Percentiles rank a stretch among this genome's conserved stretches.
phyloP scores from a whole-genome alignment of 2,797 vertebrate genomes.

The Takifugu rubripes region DNA sequence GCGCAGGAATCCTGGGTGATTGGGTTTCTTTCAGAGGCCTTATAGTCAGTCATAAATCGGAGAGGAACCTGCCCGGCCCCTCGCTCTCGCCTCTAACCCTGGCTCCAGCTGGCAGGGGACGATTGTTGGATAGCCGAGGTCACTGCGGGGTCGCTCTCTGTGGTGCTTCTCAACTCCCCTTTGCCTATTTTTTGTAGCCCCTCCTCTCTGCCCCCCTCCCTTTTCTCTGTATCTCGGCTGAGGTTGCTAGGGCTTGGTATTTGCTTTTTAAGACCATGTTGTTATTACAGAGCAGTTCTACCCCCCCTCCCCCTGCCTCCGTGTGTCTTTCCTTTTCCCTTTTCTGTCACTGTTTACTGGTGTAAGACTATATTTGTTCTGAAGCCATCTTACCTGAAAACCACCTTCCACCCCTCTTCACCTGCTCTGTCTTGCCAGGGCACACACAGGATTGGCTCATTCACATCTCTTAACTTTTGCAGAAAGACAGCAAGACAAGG shows the following conservation, averaged over 20 bases:
- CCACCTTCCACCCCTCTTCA: slow-evolving; percentile 33
- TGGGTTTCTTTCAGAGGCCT: slow-evolving; percentile 83
- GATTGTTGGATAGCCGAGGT: slow-evolving; percentile 80
- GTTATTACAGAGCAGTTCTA: slow-evolving; percentile 82
- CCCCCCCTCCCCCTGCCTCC: slow-evolving; percentile 65
- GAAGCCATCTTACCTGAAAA: slow-evolving; percentile 53
- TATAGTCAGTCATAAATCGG: slow-evolving; percentile 80
- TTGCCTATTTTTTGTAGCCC: slow-evolving; percentile 59
- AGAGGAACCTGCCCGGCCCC: slow-evolving; percentile 74
- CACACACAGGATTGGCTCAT: slow-evolving; percentile 54
- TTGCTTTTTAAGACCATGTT: slow-evolving; percentile 80
- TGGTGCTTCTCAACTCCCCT: slow-evolving; percentile 75
- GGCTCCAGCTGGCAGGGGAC: slow-evolving; percentile 81
- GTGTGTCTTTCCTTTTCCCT: slow-evolving; percentile 36
- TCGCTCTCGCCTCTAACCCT: slow-evolving; percentile 74
- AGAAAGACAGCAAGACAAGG: slow-evolving; percentile 23
- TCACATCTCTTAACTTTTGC: slow-evolving; percentile 57
- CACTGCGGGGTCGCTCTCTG: slow-evolving; percentile 78
- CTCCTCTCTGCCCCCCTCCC: slow-evolving; percentile 42
- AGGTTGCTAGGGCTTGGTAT: slow-evolving; percentile 88
- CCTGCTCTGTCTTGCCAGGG: slow-evolving; percentile 42
- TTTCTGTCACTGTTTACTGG: slow-evolving; percentile 64
- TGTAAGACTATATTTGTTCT: slow-evolving; percentile 57
- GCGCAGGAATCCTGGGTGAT: slow-evolving; percentile 85
- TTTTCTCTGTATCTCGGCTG: slow-evolving; percentile 61